phyloP scores from a whole-genome alignment of 2,113 vertebrate species.

The Zosterops japonicus region DNA sequence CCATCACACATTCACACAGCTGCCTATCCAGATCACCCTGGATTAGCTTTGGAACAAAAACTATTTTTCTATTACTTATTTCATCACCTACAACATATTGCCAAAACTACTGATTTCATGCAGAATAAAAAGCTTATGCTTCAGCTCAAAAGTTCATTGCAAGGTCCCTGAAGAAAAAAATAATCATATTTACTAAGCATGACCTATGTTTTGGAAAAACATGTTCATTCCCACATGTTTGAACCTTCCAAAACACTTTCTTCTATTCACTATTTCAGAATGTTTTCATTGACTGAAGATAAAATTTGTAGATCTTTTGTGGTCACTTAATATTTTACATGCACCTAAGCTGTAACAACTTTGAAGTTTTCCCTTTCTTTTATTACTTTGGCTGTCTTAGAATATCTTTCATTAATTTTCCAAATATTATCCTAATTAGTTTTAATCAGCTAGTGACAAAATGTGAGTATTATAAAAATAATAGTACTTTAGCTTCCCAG shows the following conservation, averaged over 20 bases:
- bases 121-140: background rate
- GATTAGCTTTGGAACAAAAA: background rate
- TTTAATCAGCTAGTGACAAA: background rate
- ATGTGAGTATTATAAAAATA: background rate
- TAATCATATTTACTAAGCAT: constrained; percentile 17
- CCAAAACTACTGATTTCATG: background rate
- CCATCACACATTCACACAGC: background rate
- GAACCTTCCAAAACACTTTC: constrained; percentile 3
- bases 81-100: background rate
- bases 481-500: background rate
- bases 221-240: background rate
- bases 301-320: background rate
- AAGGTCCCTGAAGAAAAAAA: constrained; percentile 30
- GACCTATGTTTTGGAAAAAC: constrained; percentile 29
- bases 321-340: background rate
- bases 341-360: background rate
- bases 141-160: constrained; percentile 23
- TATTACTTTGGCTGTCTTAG: background rate
- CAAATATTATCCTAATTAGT: background rate
- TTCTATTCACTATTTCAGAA: background rate
- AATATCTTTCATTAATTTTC: background rate
- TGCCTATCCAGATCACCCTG: background rate
- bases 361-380: background rate
- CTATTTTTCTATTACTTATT: background rate
- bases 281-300: background rate